A percentile compares a stretch with the other conserved stretches of the same genome.
phyloP scores from a whole-genome alignment of 2,113 vertebrate genomes.

The Colinus virginianus region DNA sequence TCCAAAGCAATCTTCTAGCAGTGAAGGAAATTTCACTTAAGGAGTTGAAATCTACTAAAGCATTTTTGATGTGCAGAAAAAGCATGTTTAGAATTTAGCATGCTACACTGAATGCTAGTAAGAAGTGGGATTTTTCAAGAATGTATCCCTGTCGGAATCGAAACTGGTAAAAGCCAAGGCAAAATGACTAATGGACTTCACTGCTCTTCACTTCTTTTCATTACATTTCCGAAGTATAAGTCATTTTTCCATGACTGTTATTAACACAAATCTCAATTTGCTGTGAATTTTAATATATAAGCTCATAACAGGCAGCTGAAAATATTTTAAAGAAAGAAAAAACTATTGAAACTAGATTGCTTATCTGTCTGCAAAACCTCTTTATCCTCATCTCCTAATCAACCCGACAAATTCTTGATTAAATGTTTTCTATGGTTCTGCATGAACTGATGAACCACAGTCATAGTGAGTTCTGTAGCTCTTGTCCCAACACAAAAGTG shows the following conservation, averaged over 20 bases:
- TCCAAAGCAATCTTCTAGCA: neutral
- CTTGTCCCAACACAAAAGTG: neutral
- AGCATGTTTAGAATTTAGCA: neutral
- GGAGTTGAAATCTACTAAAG: neutral
- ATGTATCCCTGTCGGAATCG: neutral
- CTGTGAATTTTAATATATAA: neutral
- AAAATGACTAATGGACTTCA: neutral
- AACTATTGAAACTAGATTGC: neutral
- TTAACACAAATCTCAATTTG: neutral
- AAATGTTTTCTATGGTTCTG: neutral
- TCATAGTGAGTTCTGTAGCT: neutral
- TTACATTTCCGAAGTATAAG: neutral
- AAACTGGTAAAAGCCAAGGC: neutral
- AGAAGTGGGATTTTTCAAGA: neutral
- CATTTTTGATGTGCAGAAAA: neutral
- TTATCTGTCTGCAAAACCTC: neutral
- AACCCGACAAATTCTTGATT: neutral
- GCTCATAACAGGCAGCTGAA: neutral
- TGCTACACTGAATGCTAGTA: neutral
- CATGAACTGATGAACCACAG: neutral
- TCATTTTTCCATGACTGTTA: neutral
- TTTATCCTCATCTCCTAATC: neutral
- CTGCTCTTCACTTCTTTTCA: neutral
- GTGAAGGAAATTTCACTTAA: neutral
- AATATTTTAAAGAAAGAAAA: neutral